Base-by-base conservation (phyloP, 2,888 invertebrate genomes). In the Oxyteleia sp. region DNA sequence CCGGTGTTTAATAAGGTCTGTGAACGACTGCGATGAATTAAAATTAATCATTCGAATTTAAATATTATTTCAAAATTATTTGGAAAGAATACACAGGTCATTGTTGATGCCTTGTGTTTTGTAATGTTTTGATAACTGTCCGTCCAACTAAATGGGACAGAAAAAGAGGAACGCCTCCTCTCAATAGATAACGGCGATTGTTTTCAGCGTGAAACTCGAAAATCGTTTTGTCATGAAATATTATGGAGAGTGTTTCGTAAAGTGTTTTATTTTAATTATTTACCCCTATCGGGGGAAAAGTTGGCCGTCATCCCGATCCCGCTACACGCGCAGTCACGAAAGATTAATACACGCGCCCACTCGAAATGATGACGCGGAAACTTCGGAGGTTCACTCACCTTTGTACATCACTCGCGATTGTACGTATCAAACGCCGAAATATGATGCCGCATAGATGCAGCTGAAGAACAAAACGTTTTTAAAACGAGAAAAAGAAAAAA, bases 41-140 rank as follows among this genome's bases (percentile, higher is more conserved):
- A n/a, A n/a, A n/a, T n/a, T n/a, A n/a, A n/a, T n/a, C n/a, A n/a
- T n/a, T n/a, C n/a, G n/a, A n/a, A n/a, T n/a, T n/a, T n/a, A n/a
- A n/a, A n/a, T n/a, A n/a, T n/a, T n/a, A n/a, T n/a, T n/a, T n/a
- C n/a, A n/a, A n/a, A n/a, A n/a, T n/a, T n/a, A n/a, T n/a, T n/a
- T n/a, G n/a, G n/a, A n/a, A n/a, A n/a, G n/a, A n/a, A n/a, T n/a
- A n/a, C n/a, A n/a, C n/a, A n/a, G n/a, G n/a, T n/a, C n/a, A n/a
- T n/a, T n/a, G n/a, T n/a, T n/a, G n/a, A n/a, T n/a, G n/a, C n/a
- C n/a, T n/a, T n/a, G n/a, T n/a, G 38, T 71, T 71, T 26, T 11
- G 59, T 26, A 74, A 74, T 74, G 23, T 74, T 51, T 74, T 51
- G 43, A 74, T 63, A 63, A 74, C 53, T 43, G 38, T 51, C 13